Evolutionary conservation across 2,888 invertebrate species (phyloP).

Genomic region (Lacanobia oleracea): DNA sequence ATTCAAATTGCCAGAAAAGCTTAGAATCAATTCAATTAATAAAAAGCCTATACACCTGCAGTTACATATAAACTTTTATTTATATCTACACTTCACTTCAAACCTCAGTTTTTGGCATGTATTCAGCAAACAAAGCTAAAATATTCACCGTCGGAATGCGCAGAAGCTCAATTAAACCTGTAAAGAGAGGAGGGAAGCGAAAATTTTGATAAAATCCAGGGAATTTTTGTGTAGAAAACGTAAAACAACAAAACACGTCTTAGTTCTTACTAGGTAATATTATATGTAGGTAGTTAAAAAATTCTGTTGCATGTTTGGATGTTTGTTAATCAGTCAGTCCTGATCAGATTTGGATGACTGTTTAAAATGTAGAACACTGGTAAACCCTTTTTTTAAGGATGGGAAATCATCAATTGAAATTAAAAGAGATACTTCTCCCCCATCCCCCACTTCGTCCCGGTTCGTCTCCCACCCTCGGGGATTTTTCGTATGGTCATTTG

Average conservation of each 20-base stretch:
- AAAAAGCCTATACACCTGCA: neutral
- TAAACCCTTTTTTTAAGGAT: too few species aligned
- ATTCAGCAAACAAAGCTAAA: conserved; percentile 23
- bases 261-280: too few species aligned
- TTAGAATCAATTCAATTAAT: neutral
- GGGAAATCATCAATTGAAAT: too few species aligned
- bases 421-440: too few species aligned
- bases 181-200: conserved; percentile 10
- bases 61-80: neutral
- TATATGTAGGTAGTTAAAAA: too few species aligned
- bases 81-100: neutral
- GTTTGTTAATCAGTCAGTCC: too few species aligned
- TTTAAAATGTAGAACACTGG: too few species aligned
- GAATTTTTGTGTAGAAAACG: conserved; percentile 25
- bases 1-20: neutral
- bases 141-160: conserved; percentile 26
- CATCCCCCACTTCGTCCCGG: too few species aligned
- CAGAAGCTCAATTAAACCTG: conserved; percentile 38
- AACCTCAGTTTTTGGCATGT: conserved; percentile 2
- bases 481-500: too few species aligned
- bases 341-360: too few species aligned
- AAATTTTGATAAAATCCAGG: conserved; percentile 30
- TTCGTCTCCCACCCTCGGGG: too few species aligned
- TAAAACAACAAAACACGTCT: neutral
- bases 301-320: too few species aligned